These are phyloP conservation scores for Synanthedon vespiformis DNA, from an alignment of 2,888 invertebrate species.

Conservation along the genomic window DNA sequence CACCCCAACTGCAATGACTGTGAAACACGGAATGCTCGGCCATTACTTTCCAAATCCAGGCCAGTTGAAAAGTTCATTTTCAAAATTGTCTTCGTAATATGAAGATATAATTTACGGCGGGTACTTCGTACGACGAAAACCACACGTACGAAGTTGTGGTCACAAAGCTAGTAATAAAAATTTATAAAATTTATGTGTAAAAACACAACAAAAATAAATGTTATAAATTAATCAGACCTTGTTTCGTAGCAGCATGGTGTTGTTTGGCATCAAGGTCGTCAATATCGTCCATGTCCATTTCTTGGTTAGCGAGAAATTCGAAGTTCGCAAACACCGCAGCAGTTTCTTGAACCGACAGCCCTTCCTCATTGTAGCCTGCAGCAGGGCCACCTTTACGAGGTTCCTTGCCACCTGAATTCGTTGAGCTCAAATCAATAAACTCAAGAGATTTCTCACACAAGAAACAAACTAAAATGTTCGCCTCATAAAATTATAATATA, in stretches of 20 bases:
- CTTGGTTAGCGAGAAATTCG: slow-evolving; percentile 89
- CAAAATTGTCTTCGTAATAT: too few species aligned
- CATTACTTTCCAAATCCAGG: too few species aligned
- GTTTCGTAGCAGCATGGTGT: slow-evolving; percentile 50
- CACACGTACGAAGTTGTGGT: too few species aligned
- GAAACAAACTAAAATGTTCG: not conserved
- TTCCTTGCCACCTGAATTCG: slow-evolving; percentile 30
- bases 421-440: not conserved
- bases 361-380: slow-evolving; percentile 54
- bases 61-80: too few species aligned
- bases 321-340: slow-evolving; percentile 97
- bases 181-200: too few species aligned
- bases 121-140: too few species aligned
- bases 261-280: slow-evolving; percentile 78
- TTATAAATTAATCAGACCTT: slow-evolving; percentile 24
- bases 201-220: too few species aligned
- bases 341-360: slow-evolving; percentile 71
- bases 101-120: too few species aligned
- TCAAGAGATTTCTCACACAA: not conserved
- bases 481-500: not conserved
- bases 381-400: slow-evolving; percentile 43
- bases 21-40: too few species aligned
- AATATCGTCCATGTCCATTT: slow-evolving; percentile 92
- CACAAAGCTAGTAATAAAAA: too few species aligned
- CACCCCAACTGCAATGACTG: too few species aligned